Conservation (phyloP, 2,888 invertebrate species). For the Synergus itoensis region DNA sequence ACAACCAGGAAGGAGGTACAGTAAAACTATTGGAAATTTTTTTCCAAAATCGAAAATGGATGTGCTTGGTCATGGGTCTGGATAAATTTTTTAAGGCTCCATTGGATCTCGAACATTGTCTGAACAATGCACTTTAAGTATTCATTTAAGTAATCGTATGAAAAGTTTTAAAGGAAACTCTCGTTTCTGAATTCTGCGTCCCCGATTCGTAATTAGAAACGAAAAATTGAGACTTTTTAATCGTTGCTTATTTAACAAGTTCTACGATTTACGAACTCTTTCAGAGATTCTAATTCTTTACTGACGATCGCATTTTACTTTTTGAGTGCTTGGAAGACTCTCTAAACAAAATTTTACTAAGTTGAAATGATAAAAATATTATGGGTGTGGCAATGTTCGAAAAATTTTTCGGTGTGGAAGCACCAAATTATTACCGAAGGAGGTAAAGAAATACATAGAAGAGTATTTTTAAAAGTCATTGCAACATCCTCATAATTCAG, state of each 20-base stretch:
- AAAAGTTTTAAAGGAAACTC: conserved; percentile 2
- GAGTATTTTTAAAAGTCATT: neutral
- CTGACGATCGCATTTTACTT: neutral
- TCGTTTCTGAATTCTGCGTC: neutral
- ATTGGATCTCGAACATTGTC: conserved; percentile 35
- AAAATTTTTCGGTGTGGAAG: neutral
- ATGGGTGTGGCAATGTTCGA: neutral
- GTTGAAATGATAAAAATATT: neutral
- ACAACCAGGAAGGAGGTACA: conserved; percentile 27
- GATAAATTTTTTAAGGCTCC: conserved; percentile 34
- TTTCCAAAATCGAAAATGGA: conserved; percentile 19
- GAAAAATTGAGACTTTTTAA: neutral
- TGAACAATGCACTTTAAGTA: conserved; percentile 27
- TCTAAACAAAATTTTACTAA: neutral
- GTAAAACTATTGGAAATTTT: neutral
- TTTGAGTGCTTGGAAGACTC: conserved; percentile 5
- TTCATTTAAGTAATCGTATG: neutral
- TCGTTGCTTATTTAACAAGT: neutral
- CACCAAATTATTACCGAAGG: neutral
- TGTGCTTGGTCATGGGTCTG: conserved; percentile 41
- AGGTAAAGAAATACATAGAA: neutral
- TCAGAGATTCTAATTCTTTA: neutral
- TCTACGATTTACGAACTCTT: neutral
- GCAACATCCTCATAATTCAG: neutral
- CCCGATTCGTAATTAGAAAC: neutral